Conservation (phyloP, 2,797 vertebrate species). For the Eremophila alpestris region DNA sequence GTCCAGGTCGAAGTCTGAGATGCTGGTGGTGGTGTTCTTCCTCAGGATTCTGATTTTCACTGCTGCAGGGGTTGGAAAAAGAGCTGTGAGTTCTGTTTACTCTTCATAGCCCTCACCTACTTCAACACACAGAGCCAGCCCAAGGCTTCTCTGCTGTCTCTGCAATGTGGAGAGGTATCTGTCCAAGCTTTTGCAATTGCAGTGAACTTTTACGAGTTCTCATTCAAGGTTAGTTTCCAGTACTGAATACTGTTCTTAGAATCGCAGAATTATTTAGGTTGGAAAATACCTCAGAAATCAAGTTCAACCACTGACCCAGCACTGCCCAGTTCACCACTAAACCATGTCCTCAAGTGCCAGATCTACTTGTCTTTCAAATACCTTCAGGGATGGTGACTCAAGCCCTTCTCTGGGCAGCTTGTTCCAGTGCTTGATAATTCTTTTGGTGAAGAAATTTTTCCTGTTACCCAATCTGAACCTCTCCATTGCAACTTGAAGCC, state of each 20-base stretch:
- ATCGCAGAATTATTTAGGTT: background rate
- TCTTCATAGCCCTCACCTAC: background rate
- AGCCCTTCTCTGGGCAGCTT: background rate
- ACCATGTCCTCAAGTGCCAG: background rate
- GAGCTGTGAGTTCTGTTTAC: background rate
- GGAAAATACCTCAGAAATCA: background rate
- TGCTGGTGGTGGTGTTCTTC: conserved; percentile 75
- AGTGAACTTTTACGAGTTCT: background rate
- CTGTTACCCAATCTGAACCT: background rate
- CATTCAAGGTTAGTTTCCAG: background rate
- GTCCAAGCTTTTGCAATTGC: background rate
- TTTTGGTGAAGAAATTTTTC: background rate
- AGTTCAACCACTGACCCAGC: background rate
- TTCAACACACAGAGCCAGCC: background rate
- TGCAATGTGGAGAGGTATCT: background rate
- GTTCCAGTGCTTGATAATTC: background rate
- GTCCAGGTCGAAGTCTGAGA: conserved; percentile 82
- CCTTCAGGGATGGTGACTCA: background rate
- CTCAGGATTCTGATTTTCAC: conserved; percentile 83
- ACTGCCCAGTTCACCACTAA: background rate
- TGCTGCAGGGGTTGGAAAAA: conserved; percentile 66
- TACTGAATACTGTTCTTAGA: background rate
- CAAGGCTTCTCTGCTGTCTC: background rate
- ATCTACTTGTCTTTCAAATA: background rate
- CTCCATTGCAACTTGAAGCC: background rate